Base-by-base conservation (phyloP, 2,797 vertebrate genomes). In the Anniella stebbinsi region DNA sequence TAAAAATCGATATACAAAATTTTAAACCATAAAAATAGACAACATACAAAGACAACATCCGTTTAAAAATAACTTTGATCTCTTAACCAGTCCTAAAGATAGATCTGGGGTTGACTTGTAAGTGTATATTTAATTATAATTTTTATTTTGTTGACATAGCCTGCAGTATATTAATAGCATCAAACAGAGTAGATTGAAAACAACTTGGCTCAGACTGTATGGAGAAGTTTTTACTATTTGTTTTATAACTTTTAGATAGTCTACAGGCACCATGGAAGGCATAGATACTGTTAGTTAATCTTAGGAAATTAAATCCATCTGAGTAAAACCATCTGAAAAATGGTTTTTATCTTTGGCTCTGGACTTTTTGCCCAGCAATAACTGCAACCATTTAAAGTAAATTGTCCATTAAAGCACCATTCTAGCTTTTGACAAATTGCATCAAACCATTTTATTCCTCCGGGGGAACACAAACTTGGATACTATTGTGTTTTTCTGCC, bases 351-450 rank as follows among this genome's bases (percentile, higher is more conserved):
- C 88, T 89, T 87, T 72, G 89, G 75, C 80, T 90, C 54, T 92
- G 66, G 82, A 88, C 78, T 81, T 95, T 90, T 95, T 93, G 82
- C 92, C 95, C 89, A 94, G 89, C 83, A 93, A 36, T 95, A 95
- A 92, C 85, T 89, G 89, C 54, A 94, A 86, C 87, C 89, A 87
- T 96, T 96, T 93, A 91, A 94, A 96, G 92, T 90, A 95, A 96
- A 95, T 96, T 94, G 95, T 95, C 94, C 88, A 91, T 96, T 95
- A 95, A 97, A 95, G 87, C 78, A 91, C 86, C 84, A 85, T 88
- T 94, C 89, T 86, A 76, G 88, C 89, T 92, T 96, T 94, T 96
- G 96, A 96, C 82, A 95, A 96, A 96, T 94, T 89, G 83, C 88
- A 90, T 94, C 87, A 92, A 95, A 94, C 89, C 78, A 87, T 94